Evolutionary conservation across 2,888 invertebrate genomes (phyloP), one percentile per base, ranked within the genome.

Genomic region (Tanaodytes sp.): DNA sequence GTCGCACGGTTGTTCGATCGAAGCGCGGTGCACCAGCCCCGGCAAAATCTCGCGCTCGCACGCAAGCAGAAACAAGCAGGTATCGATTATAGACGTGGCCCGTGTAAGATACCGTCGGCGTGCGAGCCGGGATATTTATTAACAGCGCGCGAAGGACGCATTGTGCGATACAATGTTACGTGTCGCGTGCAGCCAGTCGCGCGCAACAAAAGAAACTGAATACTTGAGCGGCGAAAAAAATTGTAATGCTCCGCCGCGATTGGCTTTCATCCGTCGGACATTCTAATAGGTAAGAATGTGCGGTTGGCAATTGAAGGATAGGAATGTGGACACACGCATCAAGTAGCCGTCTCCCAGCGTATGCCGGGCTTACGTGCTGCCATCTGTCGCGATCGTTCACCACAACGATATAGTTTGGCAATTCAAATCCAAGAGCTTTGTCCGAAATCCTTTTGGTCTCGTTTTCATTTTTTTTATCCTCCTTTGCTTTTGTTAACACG

Each of bases 251-350:
- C 61, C 55, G 46, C 42, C 48, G 71, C 62, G 70, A 54, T 52
- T 37, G 59, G 61, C 72, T 72, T 73, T 75, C 69, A 67, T 68
- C 65, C 73, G 64, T 65, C 55, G 64, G 62, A 58, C 68, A 63
- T 76, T 76, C 74, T 77, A 75, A 76, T 76, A 75, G 75, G 72
- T 73, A 61, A 68, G 74, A 74, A 73, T 73, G 69, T 51, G 70
- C 57, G 69, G 70, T 72, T 48, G 45, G 74, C 76, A 79, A 77
- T 75, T 76, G 78, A 77, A 77, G 77, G 76, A 75, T 76, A 76
- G 76, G 79, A 80, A 79, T 79, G 79, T 78, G 80, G 77, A 79
- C 76, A 76, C 76, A 80, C 73, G 78, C 80, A 78, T 78, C 75
- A 77, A 77, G 76, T 78, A 76, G 74, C 78, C 74, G 66, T 72